Conservation (phyloP, 1,140 invertebrate species). For the Hermetia illucens region DNA sequence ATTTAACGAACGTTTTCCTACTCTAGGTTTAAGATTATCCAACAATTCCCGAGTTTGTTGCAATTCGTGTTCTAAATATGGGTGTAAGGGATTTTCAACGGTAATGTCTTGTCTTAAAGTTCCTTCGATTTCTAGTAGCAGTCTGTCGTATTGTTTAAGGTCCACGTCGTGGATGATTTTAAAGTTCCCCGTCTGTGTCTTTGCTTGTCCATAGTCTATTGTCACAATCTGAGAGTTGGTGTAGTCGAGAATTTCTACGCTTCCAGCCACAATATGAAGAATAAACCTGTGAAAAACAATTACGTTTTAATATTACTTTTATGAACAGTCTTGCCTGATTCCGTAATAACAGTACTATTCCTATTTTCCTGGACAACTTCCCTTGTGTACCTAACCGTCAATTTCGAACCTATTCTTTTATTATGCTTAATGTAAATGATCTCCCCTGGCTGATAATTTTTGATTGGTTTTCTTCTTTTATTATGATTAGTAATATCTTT, state of each 20-base stretch:
- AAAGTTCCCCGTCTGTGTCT: too few relatives aligned
- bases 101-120: too few relatives aligned
- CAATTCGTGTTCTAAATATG: too few relatives aligned
- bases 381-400: constrained; percentile 1
- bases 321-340: constrained; percentile 1
- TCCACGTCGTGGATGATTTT: too few relatives aligned
- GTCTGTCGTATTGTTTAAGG: too few relatives aligned
- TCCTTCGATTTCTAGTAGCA: too few relatives aligned
- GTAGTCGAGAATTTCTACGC: constrained; percentile 4
- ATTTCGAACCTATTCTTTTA: constrained; percentile 5
- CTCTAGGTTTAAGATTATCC: not conserved
- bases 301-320: constrained; percentile 4
- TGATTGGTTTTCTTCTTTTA: too few relatives aligned
- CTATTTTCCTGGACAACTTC: constrained; percentile 5
- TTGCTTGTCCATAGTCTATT: constrained; percentile 1
- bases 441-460: too few relatives aligned
- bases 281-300: too few relatives aligned
- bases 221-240: constrained; percentile 2
- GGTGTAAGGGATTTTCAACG: too few relatives aligned
- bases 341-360: not conserved
- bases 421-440: constrained; percentile 4
- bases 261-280: too few relatives aligned
- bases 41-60: not conserved
- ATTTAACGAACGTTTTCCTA: not conserved
- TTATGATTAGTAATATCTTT: too few relatives aligned